Evolutionary conservation across 2,797 vertebrate genomes (phyloP), one percentile per base, ranked within the genome.

Genomic region (Tenualosa thibaudeaui): DNA sequence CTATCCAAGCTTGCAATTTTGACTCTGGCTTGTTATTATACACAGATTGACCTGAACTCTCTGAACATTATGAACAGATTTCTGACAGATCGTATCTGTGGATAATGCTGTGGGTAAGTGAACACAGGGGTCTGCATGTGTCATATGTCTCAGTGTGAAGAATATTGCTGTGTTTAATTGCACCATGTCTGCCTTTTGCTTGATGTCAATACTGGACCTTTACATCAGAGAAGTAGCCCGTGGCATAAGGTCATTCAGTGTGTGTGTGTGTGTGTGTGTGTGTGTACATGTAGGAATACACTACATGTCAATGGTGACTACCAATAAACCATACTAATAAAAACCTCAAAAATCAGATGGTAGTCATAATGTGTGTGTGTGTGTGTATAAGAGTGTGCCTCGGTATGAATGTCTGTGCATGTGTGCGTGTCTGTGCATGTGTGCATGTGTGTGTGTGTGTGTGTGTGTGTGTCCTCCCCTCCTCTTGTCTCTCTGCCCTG

Each of bases 241-340:
- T 62, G 58, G n/a, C 58, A 62, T n/a, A 9, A n/a, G n/a, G n/a
- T 62, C 58, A 24, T 62, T 49, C 46, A 49, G 71, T 62, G 24
- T 54, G 81, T 51, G 53, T 82, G 56, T 43, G 37, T 71, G 31
- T 71, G 68, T 71, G 31, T 71, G 31, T 40, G 31, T 68, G 62
- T 68, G 62, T 68, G 24, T 51, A 9, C 50, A 51, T 51, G 50
- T 51, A 8, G 1, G 10, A 51, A 51, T 3, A 51, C 9, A 12
- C 10, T 12, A 51, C 50, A 9, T 51, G 10, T 51, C 3, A 51
- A 51, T 51, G 53, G 17, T 5, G 53, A 19, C 2, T 5, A 54
- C 53, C 17, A 54, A 56, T 56, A 56, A 56, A 56, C 54, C 19
- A 56, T 22, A 56, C 54, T 22, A 56, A 19, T 56, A 22, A 56